A percentile compares a stretch with the other conserved stretches of the same genome.
phyloP scores from a whole-genome alignment of 2,797 vertebrate species.

The Chiroxiphia lanceolata region DNA sequence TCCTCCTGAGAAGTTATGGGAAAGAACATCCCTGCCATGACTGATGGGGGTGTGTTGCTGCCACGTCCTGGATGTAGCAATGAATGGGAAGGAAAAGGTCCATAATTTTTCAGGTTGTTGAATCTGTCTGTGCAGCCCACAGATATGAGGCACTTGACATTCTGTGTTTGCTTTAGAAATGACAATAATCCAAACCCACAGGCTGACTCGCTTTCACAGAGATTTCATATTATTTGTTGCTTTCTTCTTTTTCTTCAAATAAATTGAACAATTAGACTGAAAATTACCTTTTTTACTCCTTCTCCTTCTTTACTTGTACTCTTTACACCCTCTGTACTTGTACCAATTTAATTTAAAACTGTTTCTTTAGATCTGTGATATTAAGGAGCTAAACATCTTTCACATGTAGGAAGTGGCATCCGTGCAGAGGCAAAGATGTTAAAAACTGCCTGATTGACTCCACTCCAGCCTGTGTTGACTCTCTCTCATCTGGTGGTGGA shows the following conservation, averaged over 20 bases:
- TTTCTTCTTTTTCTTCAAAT: background rate
- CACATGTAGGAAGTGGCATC: background rate
- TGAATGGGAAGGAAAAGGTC: background rate
- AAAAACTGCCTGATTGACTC: background rate
- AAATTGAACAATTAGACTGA: background rate
- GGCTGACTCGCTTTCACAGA: background rate
- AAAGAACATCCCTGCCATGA: background rate
- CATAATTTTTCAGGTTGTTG: background rate
- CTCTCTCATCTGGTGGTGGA: background rate
- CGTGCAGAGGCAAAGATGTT: background rate
- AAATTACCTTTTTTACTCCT: background rate
- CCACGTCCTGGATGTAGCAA: background rate
- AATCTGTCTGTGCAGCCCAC: background rate
- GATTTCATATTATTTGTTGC: background rate
- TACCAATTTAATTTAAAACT: background rate
- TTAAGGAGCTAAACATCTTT: background rate
- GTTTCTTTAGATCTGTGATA: background rate
- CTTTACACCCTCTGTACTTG: background rate
- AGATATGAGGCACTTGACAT: background rate
- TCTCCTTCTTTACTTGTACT: background rate
- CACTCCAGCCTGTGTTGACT: background rate
- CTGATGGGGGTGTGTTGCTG: background rate
- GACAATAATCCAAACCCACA: background rate
- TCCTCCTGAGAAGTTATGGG: background rate
- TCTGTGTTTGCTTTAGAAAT: conserved; percentile 3